Base-by-base conservation (phyloP, 2,797 vertebrate genomes). In the Sus cebifrons region DNA sequence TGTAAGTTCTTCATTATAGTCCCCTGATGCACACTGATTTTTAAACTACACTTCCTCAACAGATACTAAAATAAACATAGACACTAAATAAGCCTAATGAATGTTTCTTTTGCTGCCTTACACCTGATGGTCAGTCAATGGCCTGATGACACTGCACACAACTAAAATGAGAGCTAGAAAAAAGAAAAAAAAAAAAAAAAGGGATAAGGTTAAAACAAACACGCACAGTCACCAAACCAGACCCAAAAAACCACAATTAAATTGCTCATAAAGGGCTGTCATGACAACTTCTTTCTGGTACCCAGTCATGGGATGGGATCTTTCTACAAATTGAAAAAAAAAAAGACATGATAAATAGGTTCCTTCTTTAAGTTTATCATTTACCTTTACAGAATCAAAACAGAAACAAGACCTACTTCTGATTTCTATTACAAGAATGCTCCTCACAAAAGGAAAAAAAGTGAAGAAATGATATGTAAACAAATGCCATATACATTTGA, bases 301-400 rank as follows among this genome's bases (percentile, higher is more conserved):
- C 75, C 94, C 56, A 94, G 18, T 94, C 29, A 85, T 36, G 40
- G 18, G 93, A 79, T 16, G 7, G 25, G 25, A 14, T 83, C 56
- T 60, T 91, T 86, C 52, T 81, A 97, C 18, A 95, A 96, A 94
- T 56, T 79, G 25, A 10, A 89, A 90, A 84, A 32, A n/a, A 94
- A 77, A 17, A 49, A 91, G 56, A 95, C 20, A 60, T 18, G 27
- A 88, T 84, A 84, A 88, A 70, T 29, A 92, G 16, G 32, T 81
- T 90, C 1, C 5, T 56, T 40, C 67, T 86, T 88, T 74, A 83
- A 88, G 60, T n/a, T 81, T 84, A 78, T 49, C 73, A 16, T 90
- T 90, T 95, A 93, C 20, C 79, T 96, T 94, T 67, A 90, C 23
- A 44, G 18, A 86, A 92, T 90, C 78, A 92, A 96, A 95, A n/a